Base-by-base conservation (phyloP, 2,113 vertebrate genomes). In the Gavia stellata region DNA sequence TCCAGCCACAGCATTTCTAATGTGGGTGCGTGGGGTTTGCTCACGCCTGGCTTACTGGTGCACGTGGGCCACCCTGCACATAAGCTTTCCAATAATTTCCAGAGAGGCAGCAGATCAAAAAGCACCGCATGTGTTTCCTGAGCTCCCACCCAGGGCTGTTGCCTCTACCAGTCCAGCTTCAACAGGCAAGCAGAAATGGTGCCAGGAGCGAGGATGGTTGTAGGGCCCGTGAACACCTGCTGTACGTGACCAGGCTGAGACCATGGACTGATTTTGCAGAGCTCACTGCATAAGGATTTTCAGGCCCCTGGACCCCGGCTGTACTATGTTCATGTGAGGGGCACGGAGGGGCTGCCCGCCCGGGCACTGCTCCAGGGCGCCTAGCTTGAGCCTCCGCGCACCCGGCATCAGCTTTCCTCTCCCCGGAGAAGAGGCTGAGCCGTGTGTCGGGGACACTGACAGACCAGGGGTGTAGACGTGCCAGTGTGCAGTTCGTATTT, bases 21-120 rank as follows among this genome's bases (percentile, higher is more conserved):
- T n/a, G 81, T 13, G 53, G 40, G 28, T 70, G 36, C 0, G 0
- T 62, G 59, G 49, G 71, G 14, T 90, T 77, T 62, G 49, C 62
- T 92, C 71, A 88, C 0, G 9, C 82, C 59, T 72, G 74, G 36
- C 36, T 90, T 72, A 25, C 61, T 58, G 40, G 23, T 75, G 49
- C 55, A 40, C 0, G 0, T 0, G 2, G 34, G 36, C 34, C 58
- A 85, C 44, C 36, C 50, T 70, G 55, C 6, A 6, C 19, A 12
- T 77, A 15, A 40, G 6, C 7, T 65, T 34, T 52, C 26, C 53
- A 53, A 24, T 15, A 49, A 42, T 74, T 78, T 88, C 45, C 34
- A 81, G 38, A 63, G 45, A 87, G 38, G 33, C 29, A 84, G 55
- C 24, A 65, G 56, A 63, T 29, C 20, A 67, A 65, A 83, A 55